A percentile compares a stretch with the other conserved stretches of the same genome.
phyloP scores from a whole-genome alignment of 2,797 vertebrate species.

The Benthosema pterotum region DNA sequence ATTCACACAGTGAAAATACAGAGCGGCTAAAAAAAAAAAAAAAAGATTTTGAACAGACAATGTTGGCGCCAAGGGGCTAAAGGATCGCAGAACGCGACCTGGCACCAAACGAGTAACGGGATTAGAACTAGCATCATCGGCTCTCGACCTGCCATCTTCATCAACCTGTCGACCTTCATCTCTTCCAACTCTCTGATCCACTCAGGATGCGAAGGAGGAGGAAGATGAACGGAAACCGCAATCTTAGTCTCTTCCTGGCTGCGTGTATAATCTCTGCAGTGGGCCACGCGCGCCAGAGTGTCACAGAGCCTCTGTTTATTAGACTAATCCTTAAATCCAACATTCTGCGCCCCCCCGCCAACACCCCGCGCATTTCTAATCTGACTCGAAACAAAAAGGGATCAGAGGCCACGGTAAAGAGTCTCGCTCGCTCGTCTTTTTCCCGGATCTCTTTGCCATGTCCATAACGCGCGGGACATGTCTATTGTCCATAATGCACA shows the following conservation, averaged over 20 bases:
- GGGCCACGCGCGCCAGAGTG: conserved; percentile 72
- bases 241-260: conserved; percentile 53
- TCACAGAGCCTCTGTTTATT: conserved; percentile 82
- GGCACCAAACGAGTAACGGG: no score
- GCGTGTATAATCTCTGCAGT: conserved; percentile 72
- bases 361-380: conserved; percentile 77
- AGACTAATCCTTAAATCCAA: conserved; percentile 85
- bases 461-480: no score
- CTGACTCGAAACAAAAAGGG: conserved; percentile 84
- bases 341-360: conserved; percentile 78
- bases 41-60: no score
- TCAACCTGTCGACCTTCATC: conserved; percentile 3
- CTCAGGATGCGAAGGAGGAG: conserved; percentile 63
- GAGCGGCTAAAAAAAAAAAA: no score
- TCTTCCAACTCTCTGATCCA: conserved; percentile 48
- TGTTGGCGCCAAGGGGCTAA: no score
- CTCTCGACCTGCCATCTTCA: no score
- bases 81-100: no score
- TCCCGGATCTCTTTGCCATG: conserved; percentile 39
- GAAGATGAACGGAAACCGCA: conserved; percentile 32
- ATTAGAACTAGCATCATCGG: no score
- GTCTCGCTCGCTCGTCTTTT: conserved; percentile 69
- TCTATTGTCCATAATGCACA: no score
- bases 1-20: no score
- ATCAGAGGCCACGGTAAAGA: conserved; percentile 77